These are phyloP conservation scores for Ormia ochracea DNA, from an alignment of 2,888 invertebrate genomes.

Conservation along the genomic window DNA sequence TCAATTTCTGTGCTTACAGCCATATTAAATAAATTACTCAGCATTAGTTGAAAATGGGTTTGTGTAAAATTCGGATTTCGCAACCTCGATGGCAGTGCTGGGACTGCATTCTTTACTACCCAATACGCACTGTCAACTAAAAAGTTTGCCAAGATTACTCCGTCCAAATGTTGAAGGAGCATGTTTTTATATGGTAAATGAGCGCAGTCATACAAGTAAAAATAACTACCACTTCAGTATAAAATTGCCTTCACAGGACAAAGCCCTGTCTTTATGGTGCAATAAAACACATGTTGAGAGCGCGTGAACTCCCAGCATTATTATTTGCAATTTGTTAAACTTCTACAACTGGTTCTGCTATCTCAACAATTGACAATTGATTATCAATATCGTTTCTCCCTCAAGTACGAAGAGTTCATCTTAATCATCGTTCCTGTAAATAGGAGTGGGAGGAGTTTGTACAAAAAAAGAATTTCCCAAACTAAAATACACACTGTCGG, in stretches of 20 bases:
- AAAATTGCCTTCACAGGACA: neutral
- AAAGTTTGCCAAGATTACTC: no score
- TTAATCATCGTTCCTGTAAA: slow-evolving; percentile 4
- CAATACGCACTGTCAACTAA: no score
- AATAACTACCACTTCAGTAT: neutral
- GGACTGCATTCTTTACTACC: no score
- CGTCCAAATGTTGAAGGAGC: neutral
- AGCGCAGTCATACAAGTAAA: neutral
- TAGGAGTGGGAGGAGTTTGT: slow-evolving; percentile 49
- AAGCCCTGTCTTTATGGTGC: neutral
- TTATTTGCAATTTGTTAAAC: slow-evolving; percentile 19
- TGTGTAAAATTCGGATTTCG: neutral
- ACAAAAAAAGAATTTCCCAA: slow-evolving; percentile 45
- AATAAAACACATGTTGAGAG: neutral
- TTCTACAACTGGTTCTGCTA: slow-evolving; percentile 4
- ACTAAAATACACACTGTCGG: slow-evolving; percentile 25
- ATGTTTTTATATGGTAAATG: neutral
- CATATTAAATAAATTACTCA: slow-evolving; percentile 43
- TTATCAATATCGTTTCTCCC: slow-evolving; percentile 51
- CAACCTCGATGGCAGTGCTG: neutral
- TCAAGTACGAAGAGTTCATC: slow-evolving; percentile 4
- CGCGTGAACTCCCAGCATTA: slow-evolving; percentile 4
- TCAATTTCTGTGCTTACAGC: slow-evolving; percentile 38
- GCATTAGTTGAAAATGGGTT: neutral
- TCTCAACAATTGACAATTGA: slow-evolving; percentile 58